Conservation (phyloP, 1,140 invertebrate species). For the Drosophila seguyi region DNA sequence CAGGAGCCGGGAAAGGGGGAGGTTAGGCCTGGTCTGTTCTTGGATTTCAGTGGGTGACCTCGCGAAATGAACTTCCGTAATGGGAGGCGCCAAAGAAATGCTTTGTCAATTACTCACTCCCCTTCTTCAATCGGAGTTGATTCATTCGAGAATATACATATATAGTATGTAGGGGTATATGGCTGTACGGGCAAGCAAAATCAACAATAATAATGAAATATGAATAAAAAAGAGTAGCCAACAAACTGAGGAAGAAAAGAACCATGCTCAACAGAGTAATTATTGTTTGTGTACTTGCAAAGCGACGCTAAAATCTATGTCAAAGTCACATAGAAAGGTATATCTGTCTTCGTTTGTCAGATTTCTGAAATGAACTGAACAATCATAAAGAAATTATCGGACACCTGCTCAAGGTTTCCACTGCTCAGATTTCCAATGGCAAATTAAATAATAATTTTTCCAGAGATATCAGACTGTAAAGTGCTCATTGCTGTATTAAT, state of each 20-base stretch:
- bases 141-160: constrained; percentile 18
- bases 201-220: constrained; percentile 32
- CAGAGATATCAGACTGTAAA: neutral
- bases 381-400: constrained; percentile 34
- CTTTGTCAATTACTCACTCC: constrained; percentile 45
- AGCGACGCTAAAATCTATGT: constrained; percentile 63
- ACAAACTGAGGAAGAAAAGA: constrained; percentile 15
- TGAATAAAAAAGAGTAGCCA: constrained; percentile 27
- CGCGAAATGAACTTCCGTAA: constrained; percentile 43
- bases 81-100: constrained; percentile 42
- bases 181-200: constrained; percentile 9
- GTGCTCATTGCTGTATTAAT: neutral
- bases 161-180: neutral
- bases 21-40: constrained; percentile 33
- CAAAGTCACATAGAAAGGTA: constrained; percentile 60
- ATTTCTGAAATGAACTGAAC: constrained; percentile 18
- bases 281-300: constrained; percentile 20
- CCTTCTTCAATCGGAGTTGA: constrained; percentile 33
- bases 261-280: constrained; percentile 12
- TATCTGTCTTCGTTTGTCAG: constrained; percentile 26
- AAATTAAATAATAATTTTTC: constrained; percentile 2
- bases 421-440: constrained; percentile 58
- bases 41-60: constrained; percentile 41
- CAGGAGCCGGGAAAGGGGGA: constrained; percentile 31
- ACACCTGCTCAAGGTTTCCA: constrained; percentile 55